phyloP scores from a whole-genome alignment of 2,797 vertebrate species.

The Smutsia gigantea region DNA sequence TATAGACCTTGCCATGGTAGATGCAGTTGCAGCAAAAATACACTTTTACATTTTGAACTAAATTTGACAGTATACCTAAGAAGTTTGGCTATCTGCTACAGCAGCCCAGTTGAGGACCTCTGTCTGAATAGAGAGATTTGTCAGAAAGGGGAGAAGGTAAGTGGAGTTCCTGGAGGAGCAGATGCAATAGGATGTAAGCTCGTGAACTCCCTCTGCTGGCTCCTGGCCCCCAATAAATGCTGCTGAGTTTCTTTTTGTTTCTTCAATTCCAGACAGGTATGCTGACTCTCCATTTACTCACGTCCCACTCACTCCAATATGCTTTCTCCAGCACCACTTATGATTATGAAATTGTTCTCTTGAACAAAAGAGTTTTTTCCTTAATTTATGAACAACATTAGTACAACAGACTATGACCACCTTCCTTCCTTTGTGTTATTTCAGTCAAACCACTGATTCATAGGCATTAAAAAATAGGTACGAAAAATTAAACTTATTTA shows the following conservation, averaged over 20 bases:
- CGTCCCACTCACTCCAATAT: conserved; percentile 24
- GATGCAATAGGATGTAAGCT: not conserved
- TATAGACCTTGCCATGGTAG: not conserved
- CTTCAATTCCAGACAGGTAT: not conserved
- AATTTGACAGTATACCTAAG: not conserved
- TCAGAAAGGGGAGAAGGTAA: not conserved
- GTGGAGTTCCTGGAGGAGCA: not conserved
- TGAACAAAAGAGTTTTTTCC: not conserved
- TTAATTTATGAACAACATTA: not conserved
- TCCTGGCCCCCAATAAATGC: not conserved
- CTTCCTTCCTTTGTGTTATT: not conserved
- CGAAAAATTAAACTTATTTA: not conserved
- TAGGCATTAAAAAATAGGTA: not conserved
- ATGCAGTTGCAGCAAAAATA: not conserved
- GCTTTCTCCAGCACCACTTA: not conserved
- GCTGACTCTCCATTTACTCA: not conserved
- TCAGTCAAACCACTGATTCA: conserved; percentile 27
- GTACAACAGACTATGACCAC: not conserved
- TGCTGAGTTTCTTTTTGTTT: not conserved
- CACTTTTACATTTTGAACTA: conserved; percentile 6
- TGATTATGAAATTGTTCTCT: not conserved
- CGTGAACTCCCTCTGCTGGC: no score
- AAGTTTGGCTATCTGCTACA: not conserved
- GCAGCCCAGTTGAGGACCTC: not conserved
- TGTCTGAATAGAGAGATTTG: not conserved